phyloP scores from a whole-genome alignment of 2,113 vertebrate species.

The Stegostoma tigrinum region DNA sequence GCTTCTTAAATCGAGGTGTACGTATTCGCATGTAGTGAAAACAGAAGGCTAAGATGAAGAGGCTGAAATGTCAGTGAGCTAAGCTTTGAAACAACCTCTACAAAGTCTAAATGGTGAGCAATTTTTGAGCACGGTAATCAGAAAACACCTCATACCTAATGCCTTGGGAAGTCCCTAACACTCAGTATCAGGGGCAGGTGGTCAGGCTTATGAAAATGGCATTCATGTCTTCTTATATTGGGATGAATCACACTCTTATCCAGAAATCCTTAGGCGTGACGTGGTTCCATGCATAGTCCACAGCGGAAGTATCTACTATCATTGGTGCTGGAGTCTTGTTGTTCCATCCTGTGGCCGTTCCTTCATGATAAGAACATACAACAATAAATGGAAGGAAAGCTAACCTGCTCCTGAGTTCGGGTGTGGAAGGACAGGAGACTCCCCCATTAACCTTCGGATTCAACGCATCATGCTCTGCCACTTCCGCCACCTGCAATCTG shows the following conservation, averaged over 20 bases:
- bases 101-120: not conserved
- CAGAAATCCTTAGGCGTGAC: not conserved
- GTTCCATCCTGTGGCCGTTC: too few species aligned
- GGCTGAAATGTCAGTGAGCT: not conserved
- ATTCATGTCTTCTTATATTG: not conserved
- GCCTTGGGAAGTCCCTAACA: not conserved
- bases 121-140: not conserved
- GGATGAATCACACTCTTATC: not conserved
- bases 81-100: not conserved
- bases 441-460: too few species aligned
- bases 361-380: too few species aligned
- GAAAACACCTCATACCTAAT: not conserved
- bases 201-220: too few species aligned
- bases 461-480: too few species aligned
- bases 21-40: not conserved
- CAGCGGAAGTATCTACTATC: not conserved
- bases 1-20: not conserved
- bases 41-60: not conserved
- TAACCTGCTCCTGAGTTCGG: too few species aligned
- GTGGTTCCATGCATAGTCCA: not conserved
- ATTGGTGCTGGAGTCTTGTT: not conserved
- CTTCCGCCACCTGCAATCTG: too few species aligned
- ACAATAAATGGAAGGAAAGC: too few species aligned
- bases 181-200: not conserved
- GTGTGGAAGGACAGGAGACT: too few species aligned